Evolutionary conservation across 2,797 vertebrate species (phyloP).

Genomic region (Kryptopterus vitreolus): DNA sequence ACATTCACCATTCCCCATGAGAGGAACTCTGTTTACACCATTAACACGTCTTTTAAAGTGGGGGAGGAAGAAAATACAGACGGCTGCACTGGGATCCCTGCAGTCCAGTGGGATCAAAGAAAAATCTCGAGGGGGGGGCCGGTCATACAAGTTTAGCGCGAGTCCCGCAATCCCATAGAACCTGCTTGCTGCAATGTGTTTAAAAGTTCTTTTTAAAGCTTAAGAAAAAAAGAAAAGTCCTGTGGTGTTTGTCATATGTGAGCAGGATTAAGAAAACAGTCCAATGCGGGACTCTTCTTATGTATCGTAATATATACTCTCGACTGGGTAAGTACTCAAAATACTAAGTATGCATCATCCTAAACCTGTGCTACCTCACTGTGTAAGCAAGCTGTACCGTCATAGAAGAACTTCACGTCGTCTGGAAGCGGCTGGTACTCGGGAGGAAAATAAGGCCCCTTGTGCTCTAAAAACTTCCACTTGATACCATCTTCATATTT

Average conservation of each 20-base stretch:
- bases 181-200: too few relatives aligned
- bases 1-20: neutral
- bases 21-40: neutral
- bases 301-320: neutral
- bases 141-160: too few relatives aligned
- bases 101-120: too few relatives aligned
- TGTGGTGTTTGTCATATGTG: too few relatives aligned
- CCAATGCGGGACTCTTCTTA: too few relatives aligned
- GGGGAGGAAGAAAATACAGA: neutral
- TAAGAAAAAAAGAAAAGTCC: too few relatives aligned
- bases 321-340: neutral
- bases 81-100: too few relatives aligned
- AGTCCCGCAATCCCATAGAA: too few relatives aligned
- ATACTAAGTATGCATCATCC: neutral
- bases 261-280: too few relatives aligned
- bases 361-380: neutral
- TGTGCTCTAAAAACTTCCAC: conserved; percentile 77
- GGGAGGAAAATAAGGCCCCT: conserved; percentile 71
- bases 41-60: neutral
- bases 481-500: conserved; percentile 76
- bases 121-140: too few relatives aligned
- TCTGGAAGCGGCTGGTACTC: conserved; percentile 69
- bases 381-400: conserved; percentile 54
- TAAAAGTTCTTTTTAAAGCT: too few relatives aligned
- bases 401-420: conserved; percentile 69